phyloP scores from a whole-genome alignment of 2,888 invertebrate species.

The Pollenia angustigena region DNA sequence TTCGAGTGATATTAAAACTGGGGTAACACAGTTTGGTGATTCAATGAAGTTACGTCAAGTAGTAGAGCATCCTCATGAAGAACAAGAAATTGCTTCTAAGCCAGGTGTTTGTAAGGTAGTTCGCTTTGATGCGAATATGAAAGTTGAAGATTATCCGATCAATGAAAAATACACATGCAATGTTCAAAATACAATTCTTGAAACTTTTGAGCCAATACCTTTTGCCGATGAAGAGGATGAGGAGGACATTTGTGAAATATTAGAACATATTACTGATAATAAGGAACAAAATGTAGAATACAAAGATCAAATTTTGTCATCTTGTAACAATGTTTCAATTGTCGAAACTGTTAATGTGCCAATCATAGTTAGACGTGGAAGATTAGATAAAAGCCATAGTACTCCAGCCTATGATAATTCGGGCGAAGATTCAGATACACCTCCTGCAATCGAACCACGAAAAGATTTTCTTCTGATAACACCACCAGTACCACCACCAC shows the following conservation, averaged over 20 bases:
- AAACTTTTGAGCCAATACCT: slow-evolving; percentile 84
- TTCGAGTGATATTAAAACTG: slow-evolving; percentile 75
- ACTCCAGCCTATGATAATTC: slow-evolving; percentile 91
- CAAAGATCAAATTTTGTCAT: slow-evolving; percentile 65
- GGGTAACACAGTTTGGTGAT: slow-evolving; percentile 73
- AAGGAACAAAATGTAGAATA: slow-evolving; percentile 75
- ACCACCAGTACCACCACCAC: slow-evolving; percentile 84
- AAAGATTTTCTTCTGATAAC: slow-evolving; percentile 83
- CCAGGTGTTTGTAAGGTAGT: slow-evolving; percentile 84
- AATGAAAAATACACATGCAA: slow-evolving; percentile 84
- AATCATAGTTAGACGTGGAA: slow-evolving; percentile 84
- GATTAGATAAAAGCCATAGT: slow-evolving; percentile 91
- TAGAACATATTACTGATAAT: slow-evolving; percentile 76
- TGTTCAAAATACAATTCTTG: slow-evolving; percentile 84
- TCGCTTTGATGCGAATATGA: slow-evolving; percentile 83
- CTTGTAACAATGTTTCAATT: slow-evolving; percentile 66
- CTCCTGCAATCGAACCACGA: slow-evolving; percentile 84
- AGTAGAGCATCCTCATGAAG: slow-evolving; percentile 75
- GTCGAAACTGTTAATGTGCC: slow-evolving; percentile 81
- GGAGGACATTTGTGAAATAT: slow-evolving; percentile 76
- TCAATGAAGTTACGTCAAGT: slow-evolving; percentile 77
- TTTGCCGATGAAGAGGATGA: slow-evolving; percentile 83
- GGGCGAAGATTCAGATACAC: slow-evolving; percentile 84
- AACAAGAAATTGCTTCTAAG: slow-evolving; percentile 76
- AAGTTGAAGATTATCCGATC: slow-evolving; percentile 81